Base-by-base conservation (phyloP, 1,140 invertebrate genomes). In the Chionoecetes opilio region DNA sequence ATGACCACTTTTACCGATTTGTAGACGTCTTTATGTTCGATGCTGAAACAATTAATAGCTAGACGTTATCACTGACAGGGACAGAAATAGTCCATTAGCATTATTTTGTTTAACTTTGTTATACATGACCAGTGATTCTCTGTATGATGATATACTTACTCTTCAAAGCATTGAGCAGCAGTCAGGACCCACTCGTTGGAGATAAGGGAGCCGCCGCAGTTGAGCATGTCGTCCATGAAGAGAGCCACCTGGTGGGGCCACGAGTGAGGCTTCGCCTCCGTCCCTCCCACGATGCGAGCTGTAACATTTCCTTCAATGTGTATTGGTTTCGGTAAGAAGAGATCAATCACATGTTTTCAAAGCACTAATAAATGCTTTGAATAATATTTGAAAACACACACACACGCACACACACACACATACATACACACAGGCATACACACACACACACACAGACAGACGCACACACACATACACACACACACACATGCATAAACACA, bases 1-100 rank as follows among this genome's bases (percentile, higher is more conserved):
- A 97, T 95, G 46, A 97, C 97, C 0, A 97, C 97, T 31, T 97
- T 96, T 2, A 92, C 53, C 26, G 31, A 91, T 6, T 41, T 31
- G 17, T n/a, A n/a, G n/a, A n/a, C n/a, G n/a, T n/a, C n/a, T n/a
- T n/a, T n/a, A n/a, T n/a, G n/a, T n/a, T n/a, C n/a, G n/a, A 89
- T 89, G 41, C 89, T 91, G 53, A 63, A 90, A 17, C 31, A 87
- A 86, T 2, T n/a, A 17, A 2, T 34, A 5, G 26, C 2, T 2
- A 3, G 21, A 1, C 29, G 34, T 85, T 1, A 5, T 88, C 32
- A 88, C 35, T 11, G 38, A 31, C 11, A 35, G 9, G 8, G 21
- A 32, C 14, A 5, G 0, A 46, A 17, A 63, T 26, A 32, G 14
- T 32, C 21, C 35, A 29, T 9, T 0, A 32, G 3, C 32, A 31